These are phyloP conservation scores for Acanthopagrus latus DNA, from an alignment of 2,797 vertebrate species.

Conservation along the genomic window DNA sequence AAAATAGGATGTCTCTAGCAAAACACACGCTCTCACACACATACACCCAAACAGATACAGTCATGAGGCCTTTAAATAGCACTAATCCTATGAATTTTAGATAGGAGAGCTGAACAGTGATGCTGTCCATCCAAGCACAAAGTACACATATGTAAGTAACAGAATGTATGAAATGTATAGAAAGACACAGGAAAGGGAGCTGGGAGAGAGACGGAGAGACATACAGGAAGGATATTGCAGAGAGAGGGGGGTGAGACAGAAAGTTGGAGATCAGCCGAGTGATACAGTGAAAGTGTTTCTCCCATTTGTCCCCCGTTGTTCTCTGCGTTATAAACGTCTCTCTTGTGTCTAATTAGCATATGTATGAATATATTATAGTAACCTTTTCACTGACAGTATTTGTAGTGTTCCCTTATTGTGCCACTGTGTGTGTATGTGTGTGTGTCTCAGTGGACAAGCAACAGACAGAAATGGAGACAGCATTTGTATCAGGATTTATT, in stretches of 20 bases:
- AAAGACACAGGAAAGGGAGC: neutral
- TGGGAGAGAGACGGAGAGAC: neutral
- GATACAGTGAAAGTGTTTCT: conserved; percentile 4
- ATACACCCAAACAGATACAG: neutral
- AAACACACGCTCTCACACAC: neutral
- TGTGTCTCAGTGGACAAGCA: neutral
- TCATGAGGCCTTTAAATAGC: conserved; percentile 12
- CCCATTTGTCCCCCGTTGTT: conserved; percentile 26
- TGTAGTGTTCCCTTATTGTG: conserved; percentile 33
- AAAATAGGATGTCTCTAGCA: conserved; percentile 11
- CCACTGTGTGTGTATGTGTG: conserved; percentile 1
- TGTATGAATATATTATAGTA: conserved; percentile 53
- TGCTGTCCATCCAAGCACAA: conserved; percentile 34
- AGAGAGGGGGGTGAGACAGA: conserved; percentile 3
- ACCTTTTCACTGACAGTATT: conserved; percentile 66
- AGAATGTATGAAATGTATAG: conserved; percentile 6
- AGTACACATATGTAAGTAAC: conserved; percentile 47
- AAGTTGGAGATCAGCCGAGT: conserved; percentile 4
- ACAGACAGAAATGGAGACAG: neutral
- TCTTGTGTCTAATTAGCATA: conserved; percentile 58
- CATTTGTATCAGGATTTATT: conserved; percentile 32
- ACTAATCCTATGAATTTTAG: neutral
- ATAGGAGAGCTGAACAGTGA: neutral
- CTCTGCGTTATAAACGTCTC: conserved; percentile 45
- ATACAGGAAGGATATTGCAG: neutral